phyloP scores from a whole-genome alignment of 2,797 vertebrate genomes.

The Catostomus latipinnis region DNA sequence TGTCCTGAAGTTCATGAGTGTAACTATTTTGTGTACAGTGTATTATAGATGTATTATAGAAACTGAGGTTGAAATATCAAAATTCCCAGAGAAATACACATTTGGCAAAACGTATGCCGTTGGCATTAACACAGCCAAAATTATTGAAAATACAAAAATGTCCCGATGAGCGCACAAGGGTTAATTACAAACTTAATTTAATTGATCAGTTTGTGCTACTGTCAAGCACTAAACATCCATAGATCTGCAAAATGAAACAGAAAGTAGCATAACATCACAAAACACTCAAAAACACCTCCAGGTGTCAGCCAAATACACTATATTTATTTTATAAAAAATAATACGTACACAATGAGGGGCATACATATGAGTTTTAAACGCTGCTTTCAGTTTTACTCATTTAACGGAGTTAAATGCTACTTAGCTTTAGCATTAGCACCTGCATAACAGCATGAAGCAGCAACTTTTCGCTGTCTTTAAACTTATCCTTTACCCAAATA shows the following conservation, averaged over 20 bases:
- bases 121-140: too few species aligned
- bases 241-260: conserved; percentile 43
- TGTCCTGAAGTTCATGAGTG: too few species aligned
- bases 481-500: background rate
- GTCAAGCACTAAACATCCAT: background rate
- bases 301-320: background rate
- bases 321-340: background rate
- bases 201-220: background rate
- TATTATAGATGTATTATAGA: too few species aligned
- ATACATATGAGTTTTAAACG: background rate
- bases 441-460: conserved; percentile 61
- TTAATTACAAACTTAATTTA: too few species aligned
- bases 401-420: background rate
- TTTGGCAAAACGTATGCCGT: too few species aligned
- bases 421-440: conserved; percentile 40
- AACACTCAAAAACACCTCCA: background rate
- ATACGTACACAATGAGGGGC: too few species aligned
- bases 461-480: conserved; percentile 50
- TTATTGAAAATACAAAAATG: too few species aligned
- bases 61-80: too few species aligned
- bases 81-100: too few species aligned
- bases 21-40: too few species aligned
- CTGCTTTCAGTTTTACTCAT: background rate
- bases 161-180: too few species aligned
- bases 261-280: conserved; percentile 26